phyloP scores from a whole-genome alignment of 2,888 invertebrate genomes.

The Amblyteles armatorius region DNA sequence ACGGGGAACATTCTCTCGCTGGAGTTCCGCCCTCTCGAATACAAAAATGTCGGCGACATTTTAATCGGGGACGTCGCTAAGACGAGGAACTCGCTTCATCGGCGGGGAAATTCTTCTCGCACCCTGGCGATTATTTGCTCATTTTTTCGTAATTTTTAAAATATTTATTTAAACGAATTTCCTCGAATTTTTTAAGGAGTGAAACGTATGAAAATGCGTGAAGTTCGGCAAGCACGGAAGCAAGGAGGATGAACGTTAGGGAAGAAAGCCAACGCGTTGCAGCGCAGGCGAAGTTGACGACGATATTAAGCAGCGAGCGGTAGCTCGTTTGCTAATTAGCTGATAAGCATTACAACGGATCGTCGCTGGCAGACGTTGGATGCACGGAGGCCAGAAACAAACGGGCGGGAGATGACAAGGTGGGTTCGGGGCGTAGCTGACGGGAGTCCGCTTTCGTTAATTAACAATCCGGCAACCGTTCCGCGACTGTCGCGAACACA shows the following conservation, averaged over 20 bases:
- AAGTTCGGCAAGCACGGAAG: not conserved
- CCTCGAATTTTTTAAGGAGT: not conserved
- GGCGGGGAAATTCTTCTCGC: too few species aligned
- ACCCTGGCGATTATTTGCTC: too few species aligned
- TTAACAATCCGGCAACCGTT: slow-evolving; percentile 43
- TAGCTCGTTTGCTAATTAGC: slow-evolving; percentile 62
- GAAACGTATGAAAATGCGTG: slow-evolving; percentile 6
- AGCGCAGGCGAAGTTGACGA: not conserved
- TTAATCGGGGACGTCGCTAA: too few species aligned
- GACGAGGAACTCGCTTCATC: too few species aligned
- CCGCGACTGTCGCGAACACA: not conserved
- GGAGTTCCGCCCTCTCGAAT: not conserved
- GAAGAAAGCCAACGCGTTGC: not conserved
- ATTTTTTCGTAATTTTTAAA: not conserved
- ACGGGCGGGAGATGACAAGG: slow-evolving; percentile 24
- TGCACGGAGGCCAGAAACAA: slow-evolving; percentile 3
- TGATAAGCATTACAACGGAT: slow-evolving; percentile 64
- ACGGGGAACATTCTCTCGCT: slow-evolving; percentile 8
- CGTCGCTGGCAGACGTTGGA: not conserved
- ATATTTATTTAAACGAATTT: not conserved
- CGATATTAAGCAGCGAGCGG: slow-evolving; percentile 1
- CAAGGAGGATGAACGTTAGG: not conserved
- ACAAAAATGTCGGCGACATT: not conserved
- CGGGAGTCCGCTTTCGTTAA: slow-evolving; percentile 50
- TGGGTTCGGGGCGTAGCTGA: slow-evolving; percentile 21